Percentiles rank a stretch among this genome's conserved stretches.
Evolutionary conservation across 2,888 invertebrate genomes (phyloP).

Genomic region (Gymnosoma rotundatum): DNA sequence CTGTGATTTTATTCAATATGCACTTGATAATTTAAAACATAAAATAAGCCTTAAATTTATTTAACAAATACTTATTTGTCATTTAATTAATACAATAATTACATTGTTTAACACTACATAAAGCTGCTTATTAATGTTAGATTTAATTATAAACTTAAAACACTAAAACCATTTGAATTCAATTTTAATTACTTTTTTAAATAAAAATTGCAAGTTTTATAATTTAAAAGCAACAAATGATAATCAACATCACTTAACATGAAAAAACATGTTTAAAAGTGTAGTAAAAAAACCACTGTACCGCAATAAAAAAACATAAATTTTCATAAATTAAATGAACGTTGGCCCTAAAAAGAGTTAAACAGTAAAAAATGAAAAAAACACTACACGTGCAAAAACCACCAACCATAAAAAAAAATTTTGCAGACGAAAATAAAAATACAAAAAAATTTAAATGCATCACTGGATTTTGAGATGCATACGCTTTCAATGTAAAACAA

Average conservation of each 20-base stretch:
- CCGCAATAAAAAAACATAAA: conserved; percentile 44
- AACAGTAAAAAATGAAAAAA: not conserved
- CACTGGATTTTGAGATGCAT: conserved; percentile 26
- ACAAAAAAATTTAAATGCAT: conserved; percentile 26
- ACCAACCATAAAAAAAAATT: conserved; percentile 39
- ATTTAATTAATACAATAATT: conserved; percentile 29
- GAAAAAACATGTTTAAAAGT: not conserved
- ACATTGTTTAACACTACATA: conserved; percentile 32
- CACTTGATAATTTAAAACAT: not conserved
- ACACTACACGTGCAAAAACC: conserved; percentile 35
- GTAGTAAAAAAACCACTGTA: not conserved
- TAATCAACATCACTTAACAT: conserved; percentile 18
- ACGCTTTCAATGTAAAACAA: not conserved
- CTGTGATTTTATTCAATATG: not conserved
- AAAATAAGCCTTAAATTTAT: conserved; percentile 13
- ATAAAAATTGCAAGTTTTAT: not conserved
- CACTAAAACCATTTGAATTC: not conserved
- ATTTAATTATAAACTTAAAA: conserved; percentile 11
- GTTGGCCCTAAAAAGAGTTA: not conserved
- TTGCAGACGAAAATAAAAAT: conserved; percentile 12
- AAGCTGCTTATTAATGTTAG: conserved; percentile 41
- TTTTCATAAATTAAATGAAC: conserved; percentile 54
- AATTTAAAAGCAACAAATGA: not conserved
- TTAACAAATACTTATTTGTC: not conserved
- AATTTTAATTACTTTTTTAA: not conserved